A percentile compares a stretch with the other conserved stretches of the same genome.
Conservation (phyloP, 1,140 invertebrate species). For the Trichonephila inaurata region DNA sequence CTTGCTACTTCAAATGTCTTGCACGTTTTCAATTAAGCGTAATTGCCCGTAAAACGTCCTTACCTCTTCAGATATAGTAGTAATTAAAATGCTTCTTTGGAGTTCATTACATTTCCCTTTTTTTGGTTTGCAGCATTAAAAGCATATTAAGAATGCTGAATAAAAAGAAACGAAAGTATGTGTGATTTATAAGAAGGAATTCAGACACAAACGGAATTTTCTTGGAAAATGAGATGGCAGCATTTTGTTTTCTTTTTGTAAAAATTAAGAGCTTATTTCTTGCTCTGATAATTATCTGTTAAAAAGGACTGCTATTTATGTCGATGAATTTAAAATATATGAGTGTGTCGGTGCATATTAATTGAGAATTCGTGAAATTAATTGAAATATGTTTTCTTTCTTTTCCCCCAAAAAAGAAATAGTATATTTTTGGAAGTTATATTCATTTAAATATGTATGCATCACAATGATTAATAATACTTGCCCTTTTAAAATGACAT, state of each 20-base stretch:
- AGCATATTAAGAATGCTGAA: slow-evolving; percentile 9
- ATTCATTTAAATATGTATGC: too few relatives aligned
- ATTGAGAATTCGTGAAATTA: too few relatives aligned
- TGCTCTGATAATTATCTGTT: neutral
- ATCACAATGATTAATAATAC: too few relatives aligned
- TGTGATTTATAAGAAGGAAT: neutral
- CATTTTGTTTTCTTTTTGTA: neutral
- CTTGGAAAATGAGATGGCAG: neutral
- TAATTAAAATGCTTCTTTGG: slow-evolving; percentile 56
- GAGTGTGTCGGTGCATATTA: neutral
- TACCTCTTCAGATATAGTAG: slow-evolving; percentile 39
- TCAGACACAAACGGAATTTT: neutral
- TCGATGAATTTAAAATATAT: neutral
- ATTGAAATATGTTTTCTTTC: too few relatives aligned
- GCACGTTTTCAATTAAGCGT: slow-evolving; percentile 57
- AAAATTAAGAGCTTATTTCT: neutral
- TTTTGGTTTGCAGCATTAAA: slow-evolving; percentile 29
- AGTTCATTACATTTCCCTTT: slow-evolving; percentile 41
- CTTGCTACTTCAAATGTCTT: slow-evolving; percentile 14
- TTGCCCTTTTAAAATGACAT: too few relatives aligned
- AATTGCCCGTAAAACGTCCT: slow-evolving; percentile 62
- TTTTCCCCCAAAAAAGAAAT: too few relatives aligned
- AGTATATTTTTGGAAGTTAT: too few relatives aligned
- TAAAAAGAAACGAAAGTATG: too few relatives aligned
- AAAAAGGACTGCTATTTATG: neutral